These are phyloP conservation scores for Ectemnius cavifrons DNA, from an alignment of 2,888 invertebrate species.

Conservation along the genomic window DNA sequence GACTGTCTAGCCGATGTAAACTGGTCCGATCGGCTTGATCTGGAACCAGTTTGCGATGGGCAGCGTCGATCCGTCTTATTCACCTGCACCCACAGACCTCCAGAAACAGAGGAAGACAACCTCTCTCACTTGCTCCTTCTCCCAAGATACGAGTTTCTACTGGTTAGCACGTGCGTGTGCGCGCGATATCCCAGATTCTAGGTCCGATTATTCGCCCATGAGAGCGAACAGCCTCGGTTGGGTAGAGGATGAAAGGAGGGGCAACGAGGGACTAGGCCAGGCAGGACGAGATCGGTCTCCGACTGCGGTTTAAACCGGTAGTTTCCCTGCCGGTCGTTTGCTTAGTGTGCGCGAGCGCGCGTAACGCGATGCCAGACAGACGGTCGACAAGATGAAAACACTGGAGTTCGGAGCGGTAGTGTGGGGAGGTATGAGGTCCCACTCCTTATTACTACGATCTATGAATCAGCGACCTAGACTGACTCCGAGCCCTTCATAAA, in stretches of 20 bases:
- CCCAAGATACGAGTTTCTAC: neutral
- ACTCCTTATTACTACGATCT: too few relatives aligned
- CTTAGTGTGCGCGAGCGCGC: constrained; percentile 27
- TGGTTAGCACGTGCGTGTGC: constrained; percentile 47
- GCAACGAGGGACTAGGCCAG: constrained; percentile 17
- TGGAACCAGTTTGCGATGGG: constrained; percentile 57
- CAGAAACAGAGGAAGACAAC: constrained; percentile 22
- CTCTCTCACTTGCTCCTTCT: too few relatives aligned
- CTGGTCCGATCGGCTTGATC: constrained; percentile 59
- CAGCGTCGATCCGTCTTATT: constrained; percentile 50
- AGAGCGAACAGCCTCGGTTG: constrained; percentile 23
- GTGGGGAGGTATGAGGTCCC: too few relatives aligned
- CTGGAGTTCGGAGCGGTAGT: neutral
- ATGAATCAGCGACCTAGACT: too few relatives aligned
- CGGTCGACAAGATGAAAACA: constrained; percentile 46
- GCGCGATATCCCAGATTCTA: constrained; percentile 54
- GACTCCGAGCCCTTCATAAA: too few relatives aligned
- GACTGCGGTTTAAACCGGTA: constrained; percentile 55
- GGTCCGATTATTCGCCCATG: constrained; percentile 52
- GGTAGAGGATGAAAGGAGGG: neutral
- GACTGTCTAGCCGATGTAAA: constrained; percentile 48
- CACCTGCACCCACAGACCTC: constrained; percentile 36
- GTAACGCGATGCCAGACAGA: constrained; percentile 51
- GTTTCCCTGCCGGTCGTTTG: constrained; percentile 41
- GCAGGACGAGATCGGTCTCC: constrained; percentile 20